Evolutionary conservation across 37 sponge, comb jelly and placozoan genomes (phyloP).

Genomic region (Petrosia ficiformis): DNA sequence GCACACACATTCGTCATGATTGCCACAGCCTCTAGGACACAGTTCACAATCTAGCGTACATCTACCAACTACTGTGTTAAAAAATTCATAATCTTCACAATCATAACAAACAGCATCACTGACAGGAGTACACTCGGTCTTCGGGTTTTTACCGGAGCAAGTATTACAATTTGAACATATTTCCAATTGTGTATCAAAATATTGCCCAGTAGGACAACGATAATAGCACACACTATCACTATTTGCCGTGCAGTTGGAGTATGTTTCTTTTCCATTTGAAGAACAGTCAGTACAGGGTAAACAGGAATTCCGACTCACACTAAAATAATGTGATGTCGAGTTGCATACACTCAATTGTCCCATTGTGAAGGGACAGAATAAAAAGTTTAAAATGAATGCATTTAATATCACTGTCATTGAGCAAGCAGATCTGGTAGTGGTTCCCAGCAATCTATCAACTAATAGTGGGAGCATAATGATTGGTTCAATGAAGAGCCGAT

Average conservation of each 20-base stretch:
- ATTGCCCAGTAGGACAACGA: neutral
- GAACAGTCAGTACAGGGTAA: neutral
- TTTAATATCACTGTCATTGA: no score
- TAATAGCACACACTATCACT: neutral
- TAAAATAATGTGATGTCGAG: neutral
- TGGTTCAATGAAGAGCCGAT: no score
- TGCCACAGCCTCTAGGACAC: neutral
- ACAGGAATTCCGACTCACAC: neutral
- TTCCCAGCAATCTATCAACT: no score
- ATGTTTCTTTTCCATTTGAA: neutral
- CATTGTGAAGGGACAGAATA: no score
- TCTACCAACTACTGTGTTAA: neutral
- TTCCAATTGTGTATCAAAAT: neutral
- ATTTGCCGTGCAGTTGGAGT: neutral
- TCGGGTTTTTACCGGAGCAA: neutral
- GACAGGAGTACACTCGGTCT: slow-evolving; percentile 2
- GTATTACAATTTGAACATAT: neutral
- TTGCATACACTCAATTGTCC: no score
- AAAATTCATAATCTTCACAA: neutral
- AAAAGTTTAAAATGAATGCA: no score
- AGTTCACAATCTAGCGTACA: slow-evolving; percentile 8
- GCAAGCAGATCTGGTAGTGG: no score
- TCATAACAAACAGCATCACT: slow-evolving; percentile 7
- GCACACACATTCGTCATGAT: neutral
- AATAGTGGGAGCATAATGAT: no score